Percentiles rank a stretch among this genome's conserved stretches.
These are phyloP conservation scores for Rachycentron canadum DNA, from an alignment of 2,797 vertebrate genomes.

Conservation along the genomic window DNA sequence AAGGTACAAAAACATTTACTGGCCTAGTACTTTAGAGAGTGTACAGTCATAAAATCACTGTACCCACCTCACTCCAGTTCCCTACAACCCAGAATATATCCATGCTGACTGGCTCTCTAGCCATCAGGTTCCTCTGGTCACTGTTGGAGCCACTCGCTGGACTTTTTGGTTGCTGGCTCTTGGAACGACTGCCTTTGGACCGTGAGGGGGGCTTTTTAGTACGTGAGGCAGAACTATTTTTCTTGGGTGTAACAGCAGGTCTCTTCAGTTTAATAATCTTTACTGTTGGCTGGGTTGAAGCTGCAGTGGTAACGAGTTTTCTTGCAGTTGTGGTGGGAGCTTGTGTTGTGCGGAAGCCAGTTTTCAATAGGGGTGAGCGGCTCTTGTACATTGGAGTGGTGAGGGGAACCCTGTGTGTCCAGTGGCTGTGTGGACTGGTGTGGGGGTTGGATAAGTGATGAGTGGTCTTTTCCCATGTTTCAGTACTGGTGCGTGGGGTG, in stretches of 20 bases:
- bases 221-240: background rate
- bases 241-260: conserved; percentile 51
- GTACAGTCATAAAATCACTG: conserved; percentile 11
- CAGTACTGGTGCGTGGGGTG: conserved; percentile 58
- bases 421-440: conserved; percentile 39
- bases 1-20: background rate
- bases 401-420: conserved; percentile 34
- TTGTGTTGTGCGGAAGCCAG: conserved; percentile 41
- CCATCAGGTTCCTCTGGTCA: conserved; percentile 62
- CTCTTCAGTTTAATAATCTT: conserved; percentile 66
- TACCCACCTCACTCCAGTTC: conserved; percentile 93
- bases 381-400: conserved; percentile 46
- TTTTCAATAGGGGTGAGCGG: conserved; percentile 42
- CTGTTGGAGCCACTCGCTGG: conserved; percentile 35
- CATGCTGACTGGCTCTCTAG: conserved; percentile 53
- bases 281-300: conserved; percentile 55
- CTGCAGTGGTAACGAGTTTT: conserved; percentile 34
- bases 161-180: conserved; percentile 50
- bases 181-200: conserved; percentile 58
- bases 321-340: conserved; percentile 51
- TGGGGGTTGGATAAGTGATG: conserved; percentile 21
- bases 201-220: conserved; percentile 57
- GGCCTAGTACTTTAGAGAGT: background rate
- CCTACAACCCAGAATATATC: conserved; percentile 89
- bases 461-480: conserved; percentile 68